Base-by-base conservation (phyloP, 2,888 invertebrate genomes). In the Ophion costatus region DNA sequence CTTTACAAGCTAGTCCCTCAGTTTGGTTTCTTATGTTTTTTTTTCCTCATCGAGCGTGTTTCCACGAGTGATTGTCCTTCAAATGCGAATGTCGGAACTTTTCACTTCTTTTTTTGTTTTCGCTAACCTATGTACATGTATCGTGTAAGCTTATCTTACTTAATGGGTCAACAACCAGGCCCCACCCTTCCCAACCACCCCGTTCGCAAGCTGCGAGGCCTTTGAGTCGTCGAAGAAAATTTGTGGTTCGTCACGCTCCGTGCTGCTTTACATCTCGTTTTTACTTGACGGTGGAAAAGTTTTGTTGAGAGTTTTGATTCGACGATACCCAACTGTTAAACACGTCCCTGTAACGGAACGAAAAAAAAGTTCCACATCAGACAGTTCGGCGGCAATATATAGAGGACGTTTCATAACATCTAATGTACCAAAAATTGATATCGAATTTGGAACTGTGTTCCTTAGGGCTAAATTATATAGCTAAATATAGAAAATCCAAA, bases 251-350 rank as follows among this genome's bases (percentile, higher is more conserved):
- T 85, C 70, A 61, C 38, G 11, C 38, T 59, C 20, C 70, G 33
- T 77, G 75, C 42, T 71, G n/a, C 22, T 66, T 73, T 66, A 17
- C 70, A 70, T 69, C 42, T 71, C 56, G 57, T 33, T 51, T 86
- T 95, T 97, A 97, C 95, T 97, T 97, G 91, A 97, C 97, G 89
- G 97, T 96, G 88, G 97, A 96, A 94, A 96, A 97, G 94, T 96
- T 96, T 94, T 97, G 97, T 93, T 96, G 95, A 94, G 96, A 95
- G 94, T 95, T 96, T 94, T 97, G 97, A 95, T 97, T 97, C 91
- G 97, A 96, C 87, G 97, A 97, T 92, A 98, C 98, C 98, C 98
- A 98, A 87, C 97, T 97, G 93, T 96, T 97, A 95, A 97, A 98
- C 87, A 98, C 98, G 94, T 98, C 98, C 94, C 98, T 98, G 96